Percentiles rank a stretch among this genome's conserved stretches.
Conservation (phyloP, 2,113 vertebrate genomes). For the Poeciliopsis prolifica region DNA sequence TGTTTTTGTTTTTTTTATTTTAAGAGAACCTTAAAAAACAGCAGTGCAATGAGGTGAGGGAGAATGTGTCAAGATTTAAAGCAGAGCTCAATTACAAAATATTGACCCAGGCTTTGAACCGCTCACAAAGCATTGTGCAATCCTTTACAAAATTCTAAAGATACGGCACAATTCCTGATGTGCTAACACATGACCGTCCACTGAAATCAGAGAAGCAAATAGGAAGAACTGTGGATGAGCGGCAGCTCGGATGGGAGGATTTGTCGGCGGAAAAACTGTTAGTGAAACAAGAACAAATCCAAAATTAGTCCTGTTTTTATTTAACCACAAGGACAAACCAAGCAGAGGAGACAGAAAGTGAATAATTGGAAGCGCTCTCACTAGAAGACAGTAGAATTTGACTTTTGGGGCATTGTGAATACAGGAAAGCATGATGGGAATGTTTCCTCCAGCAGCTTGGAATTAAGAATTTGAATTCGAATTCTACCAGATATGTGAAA, state of each 20-base stretch:
- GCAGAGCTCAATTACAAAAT: neutral
- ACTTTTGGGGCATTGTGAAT: too few relatives aligned
- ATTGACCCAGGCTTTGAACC: neutral
- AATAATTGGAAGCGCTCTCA: too few relatives aligned
- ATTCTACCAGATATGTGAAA: too few relatives aligned
- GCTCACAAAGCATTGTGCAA: neutral
- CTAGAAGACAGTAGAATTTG: too few relatives aligned
- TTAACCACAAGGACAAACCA: neutral
- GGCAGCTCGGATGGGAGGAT: too few relatives aligned
- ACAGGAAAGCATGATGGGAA: too few relatives aligned
- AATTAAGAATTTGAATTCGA: too few relatives aligned
- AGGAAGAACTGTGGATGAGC: neutral
- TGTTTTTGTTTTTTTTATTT: neutral
- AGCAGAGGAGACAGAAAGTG: neutral
- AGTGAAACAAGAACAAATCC: neutral
- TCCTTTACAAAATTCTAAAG: neutral
- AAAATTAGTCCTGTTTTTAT: neutral
- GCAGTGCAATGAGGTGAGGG: neutral
- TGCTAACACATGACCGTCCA: neutral
- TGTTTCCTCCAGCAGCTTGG: too few relatives aligned
- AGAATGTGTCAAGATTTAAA: neutral
- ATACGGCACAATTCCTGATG: neutral
- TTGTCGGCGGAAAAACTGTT: neutral
- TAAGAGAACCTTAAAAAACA: neutral
- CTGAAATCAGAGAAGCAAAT: neutral